Percentiles rank a stretch among this genome's conserved stretches.
phyloP scores from a whole-genome alignment of 2,888 invertebrate species.

The Smittia aterrima region DNA sequence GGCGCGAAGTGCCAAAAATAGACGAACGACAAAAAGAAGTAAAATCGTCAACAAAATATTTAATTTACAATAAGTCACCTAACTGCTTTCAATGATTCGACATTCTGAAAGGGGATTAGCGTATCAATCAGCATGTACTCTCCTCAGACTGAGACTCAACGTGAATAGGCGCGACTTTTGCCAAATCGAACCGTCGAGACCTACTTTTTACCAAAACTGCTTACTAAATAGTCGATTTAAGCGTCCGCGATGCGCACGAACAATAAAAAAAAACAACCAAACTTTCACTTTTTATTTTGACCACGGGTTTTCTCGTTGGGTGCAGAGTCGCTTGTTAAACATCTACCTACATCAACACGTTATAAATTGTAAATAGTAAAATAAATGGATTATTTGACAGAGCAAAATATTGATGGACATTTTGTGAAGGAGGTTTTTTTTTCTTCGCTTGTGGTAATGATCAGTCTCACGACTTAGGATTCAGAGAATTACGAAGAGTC shows the following conservation, averaged over 20 bases:
- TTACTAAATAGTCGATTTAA: slow-evolving; percentile 1
- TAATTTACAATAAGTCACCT: no score
- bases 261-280: background rate
- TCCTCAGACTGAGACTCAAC: no score
- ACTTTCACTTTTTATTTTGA: slow-evolving; percentile 31
- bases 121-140: no score
- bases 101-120: no score
- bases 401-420: no score
- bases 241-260: background rate
- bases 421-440: background rate
- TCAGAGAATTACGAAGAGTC: no score
- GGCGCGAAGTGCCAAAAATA: slow-evolving; percentile 24
- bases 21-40: background rate
- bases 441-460: background rate
- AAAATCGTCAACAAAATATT: no score
- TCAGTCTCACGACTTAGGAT: no score
- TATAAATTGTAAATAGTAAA: slow-evolving; percentile 10
- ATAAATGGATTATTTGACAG: background rate
- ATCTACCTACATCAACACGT: slow-evolving; percentile 23
- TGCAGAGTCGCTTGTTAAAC: background rate
- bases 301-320: background rate
- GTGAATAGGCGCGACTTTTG: no score
- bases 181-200: background rate
- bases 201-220: slow-evolving; percentile 1
- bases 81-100: no score